Evolutionary conservation across 2,888 invertebrate genomes (phyloP), one percentile per base, ranked within the genome.

Genomic region (Cantharis flavilabris): DNA sequence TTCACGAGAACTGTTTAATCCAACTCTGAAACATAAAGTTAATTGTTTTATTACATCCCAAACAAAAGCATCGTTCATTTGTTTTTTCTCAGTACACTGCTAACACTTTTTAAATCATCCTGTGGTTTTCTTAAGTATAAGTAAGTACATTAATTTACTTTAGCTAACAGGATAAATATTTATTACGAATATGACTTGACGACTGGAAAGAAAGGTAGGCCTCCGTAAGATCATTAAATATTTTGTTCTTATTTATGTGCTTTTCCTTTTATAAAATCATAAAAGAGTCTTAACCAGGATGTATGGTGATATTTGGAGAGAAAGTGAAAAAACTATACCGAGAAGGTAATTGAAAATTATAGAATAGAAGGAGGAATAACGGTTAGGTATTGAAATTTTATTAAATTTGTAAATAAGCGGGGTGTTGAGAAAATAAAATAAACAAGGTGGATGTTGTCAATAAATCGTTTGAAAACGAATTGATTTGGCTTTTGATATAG

Each of bases 401-500:
- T 49, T 49, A n/a, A 49, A 49, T 49, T n/a, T 49, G 49, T 49
- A 49, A 49, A 49, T 49, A 49, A 49, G n/a, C 49, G n/a, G 49
- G n/a, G 49, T 49, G 49, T 49, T 49, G 13, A n/a, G 49, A 49
- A 49, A 49, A 49, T 49, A n/a, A 49, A 49, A 49, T 49, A 49
- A 49, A 49, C 49, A 49, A 49, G 49, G 49, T 49, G n/a, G n/a
- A 49, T 49, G 49, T 49, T 49, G 65, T 18, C 65, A 67, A 67
- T 67, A 67, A 67, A 67, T 67, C 65, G 65, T 67, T 67, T 67
- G 20, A 67, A 67, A 67, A 67, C 65, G 26, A 67, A 67, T 67
- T 67, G 65, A 67, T 67, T 23, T 28, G n/a, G 14, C 70, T 73
- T 73, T 70, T 73, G 69, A 73, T 70, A 62, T 69, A 70, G 20